These are phyloP conservation scores for Notothenia rossii DNA, from an alignment of 2,113 vertebrate genomes.

Conservation along the genomic window DNA sequence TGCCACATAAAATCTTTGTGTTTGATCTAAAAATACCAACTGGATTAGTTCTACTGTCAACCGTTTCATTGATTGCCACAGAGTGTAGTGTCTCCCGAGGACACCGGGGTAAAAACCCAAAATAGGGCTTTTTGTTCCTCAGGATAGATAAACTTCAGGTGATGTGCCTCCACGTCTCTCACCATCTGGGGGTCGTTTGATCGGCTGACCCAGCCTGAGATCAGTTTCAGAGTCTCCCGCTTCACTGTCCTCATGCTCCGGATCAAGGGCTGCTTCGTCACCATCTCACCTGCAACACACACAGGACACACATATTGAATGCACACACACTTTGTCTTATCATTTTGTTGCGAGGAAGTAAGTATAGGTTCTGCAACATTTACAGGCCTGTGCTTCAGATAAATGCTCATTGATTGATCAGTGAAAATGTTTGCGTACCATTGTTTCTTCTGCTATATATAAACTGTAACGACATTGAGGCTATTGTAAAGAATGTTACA, in stretches of 20 bases:
- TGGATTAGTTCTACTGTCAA: constrained; percentile 29
- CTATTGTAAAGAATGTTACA: too few species aligned
- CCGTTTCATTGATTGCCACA: constrained; percentile 11
- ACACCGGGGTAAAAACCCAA: neutral
- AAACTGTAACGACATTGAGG: too few species aligned
- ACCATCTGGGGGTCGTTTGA: constrained; percentile 99
- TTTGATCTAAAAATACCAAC: constrained; percentile 59
- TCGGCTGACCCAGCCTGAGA: constrained; percentile 99
- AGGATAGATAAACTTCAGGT: neutral
- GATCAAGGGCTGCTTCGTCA: constrained; percentile 98
- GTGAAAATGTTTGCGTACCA: too few species aligned
- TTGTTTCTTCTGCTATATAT: too few species aligned
- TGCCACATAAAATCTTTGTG: constrained; percentile 15
- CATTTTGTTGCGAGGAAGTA: neutral
- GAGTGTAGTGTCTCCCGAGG: constrained; percentile 13
- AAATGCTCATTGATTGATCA: too few species aligned
- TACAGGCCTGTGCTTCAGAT: too few species aligned
- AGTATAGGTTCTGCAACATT: too few species aligned
- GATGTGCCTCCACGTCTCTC: constrained; percentile 66
- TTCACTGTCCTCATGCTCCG: constrained; percentile 99
- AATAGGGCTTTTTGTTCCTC: constrained; percentile 5
- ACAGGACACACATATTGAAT: neutral
- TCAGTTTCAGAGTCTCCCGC: constrained; percentile 97
- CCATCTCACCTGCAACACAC: constrained; percentile 93
- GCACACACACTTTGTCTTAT: neutral